Evolutionary conservation across 1,140 invertebrate species (phyloP), one percentile per base, ranked within the genome.

Genomic region (Drosophila hydei): DNA sequence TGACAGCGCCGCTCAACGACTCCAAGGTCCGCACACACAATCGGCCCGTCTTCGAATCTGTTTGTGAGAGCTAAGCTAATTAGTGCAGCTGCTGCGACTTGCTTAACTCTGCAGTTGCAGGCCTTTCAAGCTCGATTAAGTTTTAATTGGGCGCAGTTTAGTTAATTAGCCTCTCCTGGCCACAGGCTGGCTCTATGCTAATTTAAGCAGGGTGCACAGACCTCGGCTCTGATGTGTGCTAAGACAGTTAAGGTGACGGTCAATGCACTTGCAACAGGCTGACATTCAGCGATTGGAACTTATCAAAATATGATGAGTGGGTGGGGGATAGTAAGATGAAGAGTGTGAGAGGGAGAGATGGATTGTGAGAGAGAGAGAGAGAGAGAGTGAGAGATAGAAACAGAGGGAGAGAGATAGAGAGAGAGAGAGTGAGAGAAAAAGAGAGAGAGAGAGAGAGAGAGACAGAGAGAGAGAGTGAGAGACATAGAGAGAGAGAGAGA

Each of bases 71-170:
- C 59, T 33, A n/a, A 42, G 50, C 83, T 88, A 88, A 88, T 88
- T 88, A 88, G 74, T 60, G 63, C 74, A 76, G 50, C 70, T 79
- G 64, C 42, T 21, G 18, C 30, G 21, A 50, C 51, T 51, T 12
- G 55, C 16, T 16, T 27, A 43, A 42, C 33, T 27, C 21, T 45
- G 36, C 38, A 4, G 4, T 42, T 14, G 38, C n/a, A 8, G 38
- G 56, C 25, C 40, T 73, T 81, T 87, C 83, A 88, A 88, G 83
- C 83, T 78, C 83, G 75, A 88, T 88, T 83, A 88, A 88, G 40
- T 83, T 78, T 79, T 79, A 73, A 88, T 88, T 80, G 77, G 62
- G 61, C 64, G 75, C 71, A 79, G 72, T 81, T 87, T 88, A 79
- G 68, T 78, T 72, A 87, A 88, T 87, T 81, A 77, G 67, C 62